Base-by-base conservation (phyloP, 2,113 vertebrate species). In the Osmerus mordax region DNA sequence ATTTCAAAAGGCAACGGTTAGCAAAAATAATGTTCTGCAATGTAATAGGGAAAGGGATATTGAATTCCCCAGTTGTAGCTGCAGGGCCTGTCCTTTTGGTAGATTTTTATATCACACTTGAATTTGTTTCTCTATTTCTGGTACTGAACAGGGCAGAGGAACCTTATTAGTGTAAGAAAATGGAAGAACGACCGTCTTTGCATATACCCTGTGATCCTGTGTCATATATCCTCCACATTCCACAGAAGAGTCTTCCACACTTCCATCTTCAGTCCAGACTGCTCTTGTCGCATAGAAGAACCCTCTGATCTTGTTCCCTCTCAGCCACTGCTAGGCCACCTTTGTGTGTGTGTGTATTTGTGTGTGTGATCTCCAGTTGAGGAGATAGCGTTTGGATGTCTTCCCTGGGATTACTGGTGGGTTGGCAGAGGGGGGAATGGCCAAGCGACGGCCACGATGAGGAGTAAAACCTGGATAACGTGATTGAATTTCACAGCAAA, bases 401-500 rank as follows among this genome's bases (percentile, higher is more conserved):
- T 83, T 81, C 12, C 73, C 80, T 86, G 69, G 78, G 71, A 84
- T 86, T 84, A 84, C 82, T 18, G 74, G 15, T 23, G 72, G 59
- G 19, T 55, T 62, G 64, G 13, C 56, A 15, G 67, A 16, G 29
- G 28, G 51, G 56, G 53, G 3, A n/a, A 55, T 68, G 74, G 72
- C 72, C 63, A 69, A 66, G 70, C 29, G 60, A 61, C 53, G 41
- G 61, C 64, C 60, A 66, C 67, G 78, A 82, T 65, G 76, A 80
- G 62, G 76, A 76, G 76, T 78, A 82, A 78, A 83, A 77, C 82
- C 82, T 84, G 76, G 77, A 77, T 81, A 81, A 85, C 74, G 68
- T 85, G 81, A 89, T 89, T 86, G 81, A 87, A 89, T 87, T 86
- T 86, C 86, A 85, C 84, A 85, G 81, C 79, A 81, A 84, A 87